Base-by-base conservation (phyloP, 2,113 vertebrate species). In the Raphicerus campestris region DNA sequence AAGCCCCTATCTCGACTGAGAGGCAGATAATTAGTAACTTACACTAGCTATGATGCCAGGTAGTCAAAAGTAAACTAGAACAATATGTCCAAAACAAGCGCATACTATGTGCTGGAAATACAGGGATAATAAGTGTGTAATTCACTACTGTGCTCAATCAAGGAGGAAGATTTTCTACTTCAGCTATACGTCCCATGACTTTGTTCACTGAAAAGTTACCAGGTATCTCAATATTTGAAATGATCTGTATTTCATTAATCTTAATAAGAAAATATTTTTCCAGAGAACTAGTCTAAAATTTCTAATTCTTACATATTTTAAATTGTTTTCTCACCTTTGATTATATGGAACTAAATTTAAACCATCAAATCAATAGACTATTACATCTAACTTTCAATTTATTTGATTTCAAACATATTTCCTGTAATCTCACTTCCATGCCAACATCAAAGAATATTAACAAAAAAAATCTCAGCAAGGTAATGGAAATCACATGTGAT, bases 361-460 rank as follows among this genome's bases (percentile, higher is more conserved):
- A 24, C 45, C 6, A 61, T 89, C 86, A 94, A 89, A 49, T 93
- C 95, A 96, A 97, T 51, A 96, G 85, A 61, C 11, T 49, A 73
- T 94, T 95, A 85, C 81, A 97, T 89, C 87, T 39, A 98, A 95
- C 4, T 24, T 47, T 96, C 97, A 88, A 75, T 60, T 98, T 97
- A 15, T 47, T 87, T 51, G 15, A 10, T 26, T 73, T 87, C 56
- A 91, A 32, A 55, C 0, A 42, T 19, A 78, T 30, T 93, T 90
- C 28, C 85, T 97, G 93, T 78, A n/a, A 97, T 35, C 77, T 92
- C 86, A 93, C 47, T 61, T 96, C 89, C 82, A 78, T 55, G 63
- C 15, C 5, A 55, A 1, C 1, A 80, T 60, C 45, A 94, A 95
- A 85, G 96, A 98, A 97, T 5, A 98, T 9, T 55, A 9, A 0